phyloP scores from a whole-genome alignment of 1,140 invertebrate genomes.

The Drosophila burlai region DNA sequence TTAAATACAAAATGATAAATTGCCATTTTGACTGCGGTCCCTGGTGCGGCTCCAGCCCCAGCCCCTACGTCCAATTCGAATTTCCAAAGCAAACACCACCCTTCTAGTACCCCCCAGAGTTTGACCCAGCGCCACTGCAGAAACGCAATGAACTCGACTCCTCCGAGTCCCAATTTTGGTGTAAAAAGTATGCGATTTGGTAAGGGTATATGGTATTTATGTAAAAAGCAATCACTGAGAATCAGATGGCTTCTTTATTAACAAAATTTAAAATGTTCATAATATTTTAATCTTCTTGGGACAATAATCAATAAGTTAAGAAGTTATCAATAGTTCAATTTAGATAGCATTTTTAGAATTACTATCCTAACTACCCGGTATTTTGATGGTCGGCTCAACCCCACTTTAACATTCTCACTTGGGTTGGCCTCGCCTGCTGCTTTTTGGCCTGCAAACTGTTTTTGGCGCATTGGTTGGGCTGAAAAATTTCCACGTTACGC shows the following conservation, averaged over 20 bases:
- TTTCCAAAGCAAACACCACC: neutral
- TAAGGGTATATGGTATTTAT: neutral
- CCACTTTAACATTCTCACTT: neutral
- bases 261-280: too few species aligned
- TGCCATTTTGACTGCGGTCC: constrained; percentile 76
- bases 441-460: constrained; percentile 47
- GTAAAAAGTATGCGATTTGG: neutral
- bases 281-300: neutral
- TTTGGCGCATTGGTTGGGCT: constrained; percentile 68
- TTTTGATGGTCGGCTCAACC: neutral
- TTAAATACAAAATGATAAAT: constrained; percentile 84
- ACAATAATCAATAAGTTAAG: too few species aligned
- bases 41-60: constrained; percentile 33
- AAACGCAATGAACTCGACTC: constrained; percentile 50
- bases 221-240: neutral
- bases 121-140: constrained; percentile 45
- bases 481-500: constrained; percentile 74
- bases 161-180: constrained; percentile 20
- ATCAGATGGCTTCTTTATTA: neutral
- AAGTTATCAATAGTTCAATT: neutral
- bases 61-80: neutral
- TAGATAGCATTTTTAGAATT: neutral
- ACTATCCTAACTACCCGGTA: neutral
- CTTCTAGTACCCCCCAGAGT: constrained; percentile 18
- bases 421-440: constrained; percentile 50